phyloP scores from a whole-genome alignment of 2,888 invertebrate species.

The Aplocera efformata region DNA sequence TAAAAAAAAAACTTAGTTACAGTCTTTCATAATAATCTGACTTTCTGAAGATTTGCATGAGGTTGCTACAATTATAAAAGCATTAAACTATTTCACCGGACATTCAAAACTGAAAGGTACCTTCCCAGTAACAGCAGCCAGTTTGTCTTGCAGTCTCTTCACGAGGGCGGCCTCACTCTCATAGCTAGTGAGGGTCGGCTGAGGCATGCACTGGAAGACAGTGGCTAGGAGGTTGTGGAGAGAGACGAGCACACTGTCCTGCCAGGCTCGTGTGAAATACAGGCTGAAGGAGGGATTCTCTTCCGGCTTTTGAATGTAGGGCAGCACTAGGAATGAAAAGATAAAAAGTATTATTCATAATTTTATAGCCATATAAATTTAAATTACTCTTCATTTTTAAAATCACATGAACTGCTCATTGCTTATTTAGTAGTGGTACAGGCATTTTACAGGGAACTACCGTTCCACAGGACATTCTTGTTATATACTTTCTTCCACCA shows the following conservation, averaged over 20 bases:
- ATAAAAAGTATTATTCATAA: background rate
- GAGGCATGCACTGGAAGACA: conserved; percentile 92
- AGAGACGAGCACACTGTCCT: conserved; percentile 94
- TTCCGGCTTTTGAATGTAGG: conserved; percentile 94
- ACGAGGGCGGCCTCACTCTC: conserved; percentile 92
- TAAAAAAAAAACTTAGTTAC: no score
- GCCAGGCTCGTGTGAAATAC: conserved; percentile 96
- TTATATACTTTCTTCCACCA: no score
- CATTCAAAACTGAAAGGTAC: no score
- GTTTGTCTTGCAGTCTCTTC: conserved; percentile 91
- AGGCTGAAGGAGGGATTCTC: conserved; percentile 92
- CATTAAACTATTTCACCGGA: no score
- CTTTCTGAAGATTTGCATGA: no score
- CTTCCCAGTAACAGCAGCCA: conserved; percentile 82
- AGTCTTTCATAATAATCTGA: no score
- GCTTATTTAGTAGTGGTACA: no score
- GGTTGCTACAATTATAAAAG: no score
- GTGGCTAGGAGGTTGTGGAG: conserved; percentile 96
- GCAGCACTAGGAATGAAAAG: conserved; percentile 85
- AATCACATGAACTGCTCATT: no score
- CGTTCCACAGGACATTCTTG: no score
- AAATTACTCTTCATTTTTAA: conserved; percentile 3
- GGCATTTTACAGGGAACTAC: no score
- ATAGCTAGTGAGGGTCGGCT: conserved; percentile 90
- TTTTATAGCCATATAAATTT: background rate